Evolutionary conservation across 2,797 vertebrate species (phyloP).

Genomic region (Enteromius radiatus): DNA sequence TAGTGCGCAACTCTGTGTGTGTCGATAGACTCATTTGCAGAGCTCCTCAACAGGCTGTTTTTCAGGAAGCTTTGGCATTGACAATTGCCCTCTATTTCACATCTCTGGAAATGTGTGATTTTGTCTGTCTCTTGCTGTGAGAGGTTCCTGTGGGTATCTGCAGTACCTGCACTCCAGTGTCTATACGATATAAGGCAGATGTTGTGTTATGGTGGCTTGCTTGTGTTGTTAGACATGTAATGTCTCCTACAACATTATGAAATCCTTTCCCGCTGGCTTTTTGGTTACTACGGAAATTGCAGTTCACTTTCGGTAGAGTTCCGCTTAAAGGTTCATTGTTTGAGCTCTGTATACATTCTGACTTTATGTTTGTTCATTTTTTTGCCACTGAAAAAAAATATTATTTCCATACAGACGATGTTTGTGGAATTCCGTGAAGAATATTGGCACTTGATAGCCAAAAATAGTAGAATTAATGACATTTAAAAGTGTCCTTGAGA

Average conservation of each 20-base stretch:
- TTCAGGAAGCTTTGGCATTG: constrained; percentile 48
- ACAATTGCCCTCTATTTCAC: constrained; percentile 43
- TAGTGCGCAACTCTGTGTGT: constrained; percentile 4
- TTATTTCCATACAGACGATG: neutral
- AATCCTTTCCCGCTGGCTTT: neutral
- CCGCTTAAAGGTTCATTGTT: neutral
- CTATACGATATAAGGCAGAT: neutral
- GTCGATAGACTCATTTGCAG: constrained; percentile 19
- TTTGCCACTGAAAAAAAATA: neutral
- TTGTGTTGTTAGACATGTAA: constrained; percentile 6
- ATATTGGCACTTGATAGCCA: neutral
- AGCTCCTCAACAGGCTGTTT: constrained; percentile 48
- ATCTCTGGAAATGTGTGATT: constrained; percentile 41
- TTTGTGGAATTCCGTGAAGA: neutral
- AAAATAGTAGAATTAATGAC: neutral
- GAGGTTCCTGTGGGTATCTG: constrained; percentile 11
- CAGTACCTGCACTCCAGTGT: constrained; percentile 2
- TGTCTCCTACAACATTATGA: neutral
- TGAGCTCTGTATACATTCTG: neutral
- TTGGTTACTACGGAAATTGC: neutral
- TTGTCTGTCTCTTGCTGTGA: constrained; percentile 35
- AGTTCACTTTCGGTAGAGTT: neutral
- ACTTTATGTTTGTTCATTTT: neutral
- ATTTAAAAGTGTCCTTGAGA: too few species aligned
- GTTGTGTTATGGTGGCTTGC: neutral